These are phyloP conservation scores for Melospiza melodia DNA, from an alignment of 2,113 vertebrate species.

Conservation along the genomic window DNA sequence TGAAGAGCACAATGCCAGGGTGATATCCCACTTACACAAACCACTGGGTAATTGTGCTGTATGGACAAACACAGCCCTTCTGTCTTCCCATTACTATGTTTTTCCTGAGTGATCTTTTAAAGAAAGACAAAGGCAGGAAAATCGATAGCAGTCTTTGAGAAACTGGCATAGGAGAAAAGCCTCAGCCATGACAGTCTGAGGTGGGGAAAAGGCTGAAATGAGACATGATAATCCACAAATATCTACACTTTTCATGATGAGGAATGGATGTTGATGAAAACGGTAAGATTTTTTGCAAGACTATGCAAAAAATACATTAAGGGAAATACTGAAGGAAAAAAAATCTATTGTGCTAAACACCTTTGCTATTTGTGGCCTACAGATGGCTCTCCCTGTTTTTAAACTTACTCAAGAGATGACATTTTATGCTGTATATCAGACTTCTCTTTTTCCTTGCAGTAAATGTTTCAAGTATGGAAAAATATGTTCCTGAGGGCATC, in stretches of 20 bases:
- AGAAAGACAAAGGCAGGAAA: conserved; percentile 16
- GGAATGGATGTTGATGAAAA: neutral
- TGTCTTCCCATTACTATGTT: neutral
- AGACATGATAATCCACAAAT: neutral
- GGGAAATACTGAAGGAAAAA: neutral
- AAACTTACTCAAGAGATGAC: neutral
- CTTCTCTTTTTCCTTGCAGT: neutral
- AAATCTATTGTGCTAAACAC: neutral
- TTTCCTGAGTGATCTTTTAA: conserved; percentile 14
- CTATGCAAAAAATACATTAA: neutral
- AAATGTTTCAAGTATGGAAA: neutral
- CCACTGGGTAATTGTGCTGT: neutral
- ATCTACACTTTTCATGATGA: neutral
- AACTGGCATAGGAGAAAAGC: neutral
- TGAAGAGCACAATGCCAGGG: neutral
- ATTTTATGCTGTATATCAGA: neutral
- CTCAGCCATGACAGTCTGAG: neutral
- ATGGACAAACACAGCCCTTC: neutral
- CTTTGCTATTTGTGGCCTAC: conserved; percentile 15
- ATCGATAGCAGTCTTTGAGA: neutral
- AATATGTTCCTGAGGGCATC: conserved; percentile 2
- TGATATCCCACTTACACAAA: neutral
- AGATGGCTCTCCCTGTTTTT: conserved; percentile 20
- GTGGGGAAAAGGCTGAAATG: neutral
- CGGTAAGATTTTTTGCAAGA: neutral